Evolutionary conservation across 1,140 invertebrate species (phyloP).

Genomic region (Macrocentrus cingulum): DNA sequence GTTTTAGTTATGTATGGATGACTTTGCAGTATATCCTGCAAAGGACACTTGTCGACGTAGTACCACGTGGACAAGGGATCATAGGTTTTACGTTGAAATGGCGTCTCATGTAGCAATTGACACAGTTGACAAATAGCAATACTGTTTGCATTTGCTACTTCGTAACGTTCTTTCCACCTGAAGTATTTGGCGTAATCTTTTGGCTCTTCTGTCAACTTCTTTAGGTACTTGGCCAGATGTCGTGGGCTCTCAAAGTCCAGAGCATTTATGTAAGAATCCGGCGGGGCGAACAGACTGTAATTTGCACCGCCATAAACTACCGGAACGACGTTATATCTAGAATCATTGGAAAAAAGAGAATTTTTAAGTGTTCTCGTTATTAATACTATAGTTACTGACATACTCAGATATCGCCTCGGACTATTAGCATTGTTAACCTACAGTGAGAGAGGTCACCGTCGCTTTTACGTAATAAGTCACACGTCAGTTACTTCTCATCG

Average conservation of each 20-base stretch:
- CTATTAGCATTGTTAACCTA: too few relatives aligned
- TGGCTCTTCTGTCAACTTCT: slow-evolving; percentile 51
- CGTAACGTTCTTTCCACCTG: slow-evolving; percentile 58
- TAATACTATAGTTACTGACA: too few relatives aligned
- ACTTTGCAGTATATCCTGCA: slow-evolving; percentile 29
- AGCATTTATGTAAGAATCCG: slow-evolving; percentile 65
- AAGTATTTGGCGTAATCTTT: slow-evolving; percentile 59
- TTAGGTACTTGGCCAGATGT: slow-evolving; percentile 60
- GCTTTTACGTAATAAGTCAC: too few relatives aligned
- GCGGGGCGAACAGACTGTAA: slow-evolving; percentile 60
- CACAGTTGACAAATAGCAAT: slow-evolving; percentile 39
- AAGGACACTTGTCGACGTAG: slow-evolving; percentile 31
- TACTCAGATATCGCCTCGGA: too few relatives aligned
- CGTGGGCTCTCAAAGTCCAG: slow-evolving; percentile 57
- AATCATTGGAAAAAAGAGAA: slow-evolving; percentile 26
- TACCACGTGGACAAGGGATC: slow-evolving; percentile 39
- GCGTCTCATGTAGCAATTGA: slow-evolving; percentile 32
- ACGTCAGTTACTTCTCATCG: too few relatives aligned
- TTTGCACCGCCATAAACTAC: slow-evolving; percentile 63
- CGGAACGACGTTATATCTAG: slow-evolving; percentile 54
- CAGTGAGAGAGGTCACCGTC: too few relatives aligned
- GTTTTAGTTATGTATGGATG: slow-evolving; percentile 18
- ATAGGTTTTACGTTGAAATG: slow-evolving; percentile 24
- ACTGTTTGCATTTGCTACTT: slow-evolving; percentile 2
- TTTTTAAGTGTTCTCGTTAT: neutral